Evolutionary conservation across 1,140 invertebrate genomes (phyloP).

Genomic region (Ostrea edulis): DNA sequence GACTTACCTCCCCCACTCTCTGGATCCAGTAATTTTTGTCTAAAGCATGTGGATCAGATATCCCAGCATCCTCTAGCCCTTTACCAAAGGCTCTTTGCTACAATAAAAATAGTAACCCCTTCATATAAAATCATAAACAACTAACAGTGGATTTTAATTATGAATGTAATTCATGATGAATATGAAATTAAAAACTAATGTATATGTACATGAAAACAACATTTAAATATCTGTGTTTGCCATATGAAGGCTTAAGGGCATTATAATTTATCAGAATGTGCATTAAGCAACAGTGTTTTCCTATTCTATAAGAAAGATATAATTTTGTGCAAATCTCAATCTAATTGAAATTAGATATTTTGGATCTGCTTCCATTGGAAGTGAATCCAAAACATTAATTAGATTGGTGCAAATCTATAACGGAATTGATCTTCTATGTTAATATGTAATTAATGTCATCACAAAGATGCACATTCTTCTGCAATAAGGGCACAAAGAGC

Average conservation of each 20-base stretch:
- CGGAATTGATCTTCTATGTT: not conserved
- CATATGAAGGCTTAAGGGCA: no score
- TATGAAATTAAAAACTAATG: not conserved
- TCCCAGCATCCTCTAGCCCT: constrained; percentile 70
- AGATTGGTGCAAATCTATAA: not conserved
- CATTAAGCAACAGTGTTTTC: constrained; percentile 8
- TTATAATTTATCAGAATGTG: not conserved
- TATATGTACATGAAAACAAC: no score
- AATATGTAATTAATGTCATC: no score
- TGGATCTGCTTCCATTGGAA: no score
- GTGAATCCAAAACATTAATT: no score
- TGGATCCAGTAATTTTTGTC: constrained; percentile 79
- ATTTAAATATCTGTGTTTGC: no score
- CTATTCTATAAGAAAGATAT: not conserved
- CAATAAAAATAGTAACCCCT: constrained; percentile 15
- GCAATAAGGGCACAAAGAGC: no score
- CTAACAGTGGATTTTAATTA: not conserved
- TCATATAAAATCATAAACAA: not conserved
- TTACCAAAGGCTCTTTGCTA: constrained; percentile 65
- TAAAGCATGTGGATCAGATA: constrained; percentile 70
- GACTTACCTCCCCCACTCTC: constrained; percentile 75
- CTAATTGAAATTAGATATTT: no score
- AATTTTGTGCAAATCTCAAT: not conserved
- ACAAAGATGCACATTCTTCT: no score
- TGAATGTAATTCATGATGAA: not conserved